Conservation (phyloP, 2,113 vertebrate species). For the Rhinolophus sinicus region DNA sequence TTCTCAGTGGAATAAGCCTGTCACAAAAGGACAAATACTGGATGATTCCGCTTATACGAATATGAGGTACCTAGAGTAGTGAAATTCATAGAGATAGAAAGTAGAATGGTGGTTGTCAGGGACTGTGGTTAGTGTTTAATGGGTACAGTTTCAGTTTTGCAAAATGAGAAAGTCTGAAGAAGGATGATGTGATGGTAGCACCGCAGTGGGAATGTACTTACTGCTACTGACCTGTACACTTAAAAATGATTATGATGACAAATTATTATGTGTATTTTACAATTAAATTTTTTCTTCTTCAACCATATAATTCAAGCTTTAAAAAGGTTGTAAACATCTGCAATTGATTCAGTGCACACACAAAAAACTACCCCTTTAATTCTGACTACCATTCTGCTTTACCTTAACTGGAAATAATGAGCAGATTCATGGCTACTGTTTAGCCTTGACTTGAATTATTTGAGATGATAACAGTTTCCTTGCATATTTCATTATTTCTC, state of each 20-base stretch:
- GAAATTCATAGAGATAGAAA: background rate
- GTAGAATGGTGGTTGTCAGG: background rate
- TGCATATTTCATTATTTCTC: background rate
- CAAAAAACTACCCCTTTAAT: background rate
- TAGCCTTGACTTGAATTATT: background rate
- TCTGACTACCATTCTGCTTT: background rate
- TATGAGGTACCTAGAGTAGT: too few species aligned
- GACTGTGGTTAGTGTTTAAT: background rate
- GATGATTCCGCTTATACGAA: background rate
- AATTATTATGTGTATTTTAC: background rate
- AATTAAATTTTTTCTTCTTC: background rate
- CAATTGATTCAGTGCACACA: background rate
- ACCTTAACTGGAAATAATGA: background rate
- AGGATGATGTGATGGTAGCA: background rate
- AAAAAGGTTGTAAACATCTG: background rate
- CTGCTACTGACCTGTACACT: background rate
- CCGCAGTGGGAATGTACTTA: background rate
- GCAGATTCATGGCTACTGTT: background rate
- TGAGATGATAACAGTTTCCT: background rate
- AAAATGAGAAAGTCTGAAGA: background rate
- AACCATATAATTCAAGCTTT: background rate
- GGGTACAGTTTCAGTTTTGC: background rate
- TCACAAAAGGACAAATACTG: background rate
- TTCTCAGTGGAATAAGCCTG: background rate
- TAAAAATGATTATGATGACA: background rate